phyloP scores from a whole-genome alignment of 2,113 vertebrate species.

The Pygoscelis adeliae region DNA sequence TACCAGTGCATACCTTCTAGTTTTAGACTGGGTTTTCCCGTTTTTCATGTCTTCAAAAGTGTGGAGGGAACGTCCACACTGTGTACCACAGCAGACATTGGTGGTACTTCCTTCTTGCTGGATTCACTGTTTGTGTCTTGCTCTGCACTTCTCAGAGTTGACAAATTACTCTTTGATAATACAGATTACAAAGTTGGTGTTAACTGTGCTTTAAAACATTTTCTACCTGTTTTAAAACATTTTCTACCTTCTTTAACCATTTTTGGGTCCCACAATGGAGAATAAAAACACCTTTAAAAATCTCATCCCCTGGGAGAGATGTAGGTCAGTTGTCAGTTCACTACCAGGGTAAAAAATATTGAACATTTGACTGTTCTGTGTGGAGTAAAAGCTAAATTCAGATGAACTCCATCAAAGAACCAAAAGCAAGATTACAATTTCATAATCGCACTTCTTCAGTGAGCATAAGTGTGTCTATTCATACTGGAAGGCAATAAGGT shows the following conservation, averaged over 20 bases:
- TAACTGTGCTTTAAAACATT: background rate
- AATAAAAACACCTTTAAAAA: background rate
- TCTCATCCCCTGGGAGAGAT: background rate
- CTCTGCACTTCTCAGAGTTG: background rate
- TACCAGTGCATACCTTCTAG: background rate
- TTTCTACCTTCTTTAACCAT: background rate
- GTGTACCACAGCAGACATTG: background rate
- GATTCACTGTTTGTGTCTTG: background rate
- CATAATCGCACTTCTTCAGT: background rate
- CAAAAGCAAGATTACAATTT: background rate
- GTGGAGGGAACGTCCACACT: background rate
- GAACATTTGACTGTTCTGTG: background rate
- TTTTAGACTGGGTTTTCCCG: background rate
- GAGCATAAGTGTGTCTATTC: accelerated
- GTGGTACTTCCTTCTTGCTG: background rate
- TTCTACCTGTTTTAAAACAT: background rate
- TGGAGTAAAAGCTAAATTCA: background rate
- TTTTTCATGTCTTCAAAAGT: background rate
- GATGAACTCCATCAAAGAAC: background rate
- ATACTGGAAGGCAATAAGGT: background rate
- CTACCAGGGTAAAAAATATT: background rate
- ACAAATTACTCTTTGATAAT: background rate
- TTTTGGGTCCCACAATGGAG: background rate
- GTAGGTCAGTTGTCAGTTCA: background rate
- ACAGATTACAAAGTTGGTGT: background rate